phyloP scores from a whole-genome alignment of 2,113 vertebrate species.

The Mus musculus region DNA sequence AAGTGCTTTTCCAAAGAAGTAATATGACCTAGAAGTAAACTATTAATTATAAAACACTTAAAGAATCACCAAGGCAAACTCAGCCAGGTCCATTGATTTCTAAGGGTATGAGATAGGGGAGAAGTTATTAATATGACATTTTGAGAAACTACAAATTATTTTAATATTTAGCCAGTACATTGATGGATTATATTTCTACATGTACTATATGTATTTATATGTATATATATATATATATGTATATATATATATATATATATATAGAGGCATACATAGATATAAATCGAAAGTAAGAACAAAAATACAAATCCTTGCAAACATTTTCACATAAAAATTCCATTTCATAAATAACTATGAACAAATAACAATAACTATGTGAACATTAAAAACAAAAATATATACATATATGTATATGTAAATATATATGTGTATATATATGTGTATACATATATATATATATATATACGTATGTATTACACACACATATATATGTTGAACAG shows the following conservation, averaged over 20 bases:
- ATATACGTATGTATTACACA: too few species aligned
- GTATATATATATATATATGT: not conserved
- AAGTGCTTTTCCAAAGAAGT: not conserved
- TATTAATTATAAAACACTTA: not conserved
- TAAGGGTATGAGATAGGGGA: not conserved
- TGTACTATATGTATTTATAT: too few species aligned
- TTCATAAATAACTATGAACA: not conserved
- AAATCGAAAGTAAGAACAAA: not conserved
- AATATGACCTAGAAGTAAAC: not conserved
- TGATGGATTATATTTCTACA: not conserved
- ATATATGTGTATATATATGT: too few species aligned
- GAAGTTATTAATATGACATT: not conserved
- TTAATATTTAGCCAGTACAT: not conserved
- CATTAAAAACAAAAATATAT: constrained; percentile 10
- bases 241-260: not conserved
- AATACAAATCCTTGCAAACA: not conserved
- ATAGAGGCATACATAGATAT: not conserved
- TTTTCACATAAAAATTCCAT: constrained; percentile 12
- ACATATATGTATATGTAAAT: not conserved
- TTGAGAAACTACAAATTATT: not conserved
- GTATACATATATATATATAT: not conserved
- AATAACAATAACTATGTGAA: not conserved
- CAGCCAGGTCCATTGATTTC: not conserved
- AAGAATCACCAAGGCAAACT: not conserved
- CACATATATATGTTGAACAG: not conserved